phyloP scores from a whole-genome alignment of 1,140 invertebrate species.

The Plutomurus gul region DNA sequence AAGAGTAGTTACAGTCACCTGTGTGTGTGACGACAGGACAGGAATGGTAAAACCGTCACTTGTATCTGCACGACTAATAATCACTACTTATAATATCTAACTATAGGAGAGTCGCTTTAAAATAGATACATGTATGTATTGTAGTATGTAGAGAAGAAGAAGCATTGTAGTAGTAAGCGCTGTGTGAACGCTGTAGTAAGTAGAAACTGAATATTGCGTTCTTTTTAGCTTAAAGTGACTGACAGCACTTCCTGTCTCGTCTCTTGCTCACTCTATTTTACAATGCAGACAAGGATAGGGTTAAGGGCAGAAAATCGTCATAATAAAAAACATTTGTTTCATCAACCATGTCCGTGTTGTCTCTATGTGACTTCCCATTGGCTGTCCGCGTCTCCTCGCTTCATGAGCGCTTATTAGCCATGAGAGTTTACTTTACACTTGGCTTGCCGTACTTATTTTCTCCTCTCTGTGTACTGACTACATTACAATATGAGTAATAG shows the following conservation, averaged over 20 bases:
- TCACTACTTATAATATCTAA: no score
- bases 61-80: no score
- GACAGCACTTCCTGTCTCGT: conserved; percentile 11
- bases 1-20: no score
- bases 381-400: not conserved
- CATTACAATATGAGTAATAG: no score
- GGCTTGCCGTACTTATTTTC: not conserved
- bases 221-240: not conserved
- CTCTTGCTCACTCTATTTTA: not conserved
- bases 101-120: no score
- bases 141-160: no score
- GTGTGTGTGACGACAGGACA: no score
- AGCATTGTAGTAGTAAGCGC: no score
- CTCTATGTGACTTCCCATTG: conserved; percentile 15
- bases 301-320: conserved; percentile 17
- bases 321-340: conserved; percentile 11
- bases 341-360: conserved; percentile 20
- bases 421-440: conserved; percentile 22
- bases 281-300: not conserved
- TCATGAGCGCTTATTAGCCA: conserved; percentile 8
- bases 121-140: no score
- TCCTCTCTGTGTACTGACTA: not conserved
- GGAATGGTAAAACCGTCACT: no score
- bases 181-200: no score
- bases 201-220: no score